Evolutionary conservation across 2,797 vertebrate species (phyloP).

Genomic region (Manis crassicaudata): DNA sequence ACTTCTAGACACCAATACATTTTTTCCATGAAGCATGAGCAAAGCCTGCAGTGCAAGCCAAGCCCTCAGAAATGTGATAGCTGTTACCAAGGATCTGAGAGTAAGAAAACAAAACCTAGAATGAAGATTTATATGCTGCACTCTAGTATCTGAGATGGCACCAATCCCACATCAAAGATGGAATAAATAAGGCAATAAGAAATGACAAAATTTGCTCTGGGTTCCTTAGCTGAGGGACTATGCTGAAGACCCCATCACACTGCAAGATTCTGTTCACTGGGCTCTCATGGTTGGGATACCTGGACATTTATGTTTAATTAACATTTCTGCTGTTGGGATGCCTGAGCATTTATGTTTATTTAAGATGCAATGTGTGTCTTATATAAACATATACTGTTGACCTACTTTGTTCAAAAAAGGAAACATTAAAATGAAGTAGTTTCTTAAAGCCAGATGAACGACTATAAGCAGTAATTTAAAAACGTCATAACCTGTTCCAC

Average conservation of each 20-base stretch:
- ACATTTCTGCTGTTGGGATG: background rate
- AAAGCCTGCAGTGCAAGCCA: constrained; percentile 73
- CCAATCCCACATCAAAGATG: background rate
- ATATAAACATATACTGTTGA: background rate
- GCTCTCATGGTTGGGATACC: background rate
- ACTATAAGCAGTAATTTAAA: background rate
- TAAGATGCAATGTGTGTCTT: background rate
- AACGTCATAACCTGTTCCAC: background rate
- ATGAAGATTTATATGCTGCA: constrained; percentile 59
- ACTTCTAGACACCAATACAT: constrained; percentile 66
- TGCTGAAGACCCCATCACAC: background rate
- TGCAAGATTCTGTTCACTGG: constrained; percentile 17
- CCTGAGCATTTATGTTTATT: background rate
- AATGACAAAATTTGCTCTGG: constrained; percentile 33
- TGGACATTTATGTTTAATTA: background rate
- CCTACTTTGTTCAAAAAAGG: constrained; percentile 49
- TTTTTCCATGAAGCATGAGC: constrained; percentile 62
- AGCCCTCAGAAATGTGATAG: constrained; percentile 72
- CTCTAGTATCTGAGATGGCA: constrained; percentile 62
- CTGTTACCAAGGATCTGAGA: constrained; percentile 74
- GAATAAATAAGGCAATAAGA: constrained; percentile 4
- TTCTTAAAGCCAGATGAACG: constrained; percentile 15
- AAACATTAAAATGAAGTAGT: constrained; percentile 45
- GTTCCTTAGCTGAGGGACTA: background rate
- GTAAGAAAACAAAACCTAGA: constrained; percentile 70